Conservation (phyloP, 1,140 invertebrate species). For the Apis dorsata region DNA sequence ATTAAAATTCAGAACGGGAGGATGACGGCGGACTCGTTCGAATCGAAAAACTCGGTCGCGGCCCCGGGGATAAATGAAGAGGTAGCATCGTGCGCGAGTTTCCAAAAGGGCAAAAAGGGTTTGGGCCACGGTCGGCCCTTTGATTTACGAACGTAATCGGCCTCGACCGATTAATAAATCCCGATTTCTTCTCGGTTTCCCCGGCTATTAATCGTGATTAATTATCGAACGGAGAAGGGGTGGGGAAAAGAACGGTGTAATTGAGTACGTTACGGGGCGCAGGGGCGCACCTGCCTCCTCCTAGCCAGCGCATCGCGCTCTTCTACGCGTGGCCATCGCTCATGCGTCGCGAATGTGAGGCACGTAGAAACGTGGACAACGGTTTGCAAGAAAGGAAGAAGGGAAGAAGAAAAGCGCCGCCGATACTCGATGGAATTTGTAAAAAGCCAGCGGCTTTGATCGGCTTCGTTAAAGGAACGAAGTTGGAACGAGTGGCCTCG, state of each 20-base stretch:
- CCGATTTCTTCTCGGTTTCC: slow-evolving; percentile 15
- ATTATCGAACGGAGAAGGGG: slow-evolving; percentile 1
- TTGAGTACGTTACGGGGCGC: slow-evolving; percentile 19
- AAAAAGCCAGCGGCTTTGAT: slow-evolving; percentile 1
- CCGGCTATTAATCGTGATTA: slow-evolving; percentile 44
- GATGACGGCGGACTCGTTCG: not conserved
- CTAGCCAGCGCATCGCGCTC: not conserved
- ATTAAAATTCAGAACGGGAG: not conserved
- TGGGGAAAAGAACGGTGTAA: not conserved
- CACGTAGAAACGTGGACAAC: slow-evolving; percentile 30
- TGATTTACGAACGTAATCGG: slow-evolving; percentile 45
- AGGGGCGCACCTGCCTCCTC: slow-evolving; percentile 23
- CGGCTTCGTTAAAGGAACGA: not conserved
- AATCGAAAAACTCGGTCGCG: slow-evolving; percentile 18
- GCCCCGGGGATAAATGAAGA: slow-evolving; percentile 29
- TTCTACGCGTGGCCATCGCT: slow-evolving; percentile 10
- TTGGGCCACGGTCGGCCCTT: not conserved
- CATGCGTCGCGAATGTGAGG: slow-evolving; percentile 34
- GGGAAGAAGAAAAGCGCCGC: slow-evolving; percentile 1
- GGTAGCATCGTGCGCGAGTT: slow-evolving; percentile 27
- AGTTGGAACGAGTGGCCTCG: not conserved
- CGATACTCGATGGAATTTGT: not conserved
- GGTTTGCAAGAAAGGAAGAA: not conserved
- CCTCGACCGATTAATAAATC: slow-evolving; percentile 40
- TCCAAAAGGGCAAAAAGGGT: slow-evolving; percentile 28